Percentiles rank a stretch among this genome's conserved stretches.
These are phyloP conservation scores for Pachypeltis micranthus DNA, from an alignment of 1,140 invertebrate genomes.

Conservation along the genomic window DNA sequence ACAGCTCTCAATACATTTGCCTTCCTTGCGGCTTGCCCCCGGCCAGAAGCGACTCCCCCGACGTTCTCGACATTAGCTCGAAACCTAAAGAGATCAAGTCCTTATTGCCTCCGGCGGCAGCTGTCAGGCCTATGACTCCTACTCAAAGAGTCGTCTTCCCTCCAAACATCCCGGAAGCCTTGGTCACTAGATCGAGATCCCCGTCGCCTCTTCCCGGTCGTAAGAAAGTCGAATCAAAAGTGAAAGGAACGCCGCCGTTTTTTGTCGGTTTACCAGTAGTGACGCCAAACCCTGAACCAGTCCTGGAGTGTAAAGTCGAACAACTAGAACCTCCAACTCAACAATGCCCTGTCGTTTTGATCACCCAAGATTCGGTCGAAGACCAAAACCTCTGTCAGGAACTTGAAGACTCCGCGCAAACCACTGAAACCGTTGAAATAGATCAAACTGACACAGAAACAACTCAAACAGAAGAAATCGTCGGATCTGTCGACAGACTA, in stretches of 20 bases:
- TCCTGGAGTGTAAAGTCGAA: slow-evolving; percentile 2
- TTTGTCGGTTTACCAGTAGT: slow-evolving; percentile 2
- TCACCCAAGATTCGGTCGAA: not conserved
- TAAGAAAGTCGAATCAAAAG: not conserved
- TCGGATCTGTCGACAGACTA: not conserved
- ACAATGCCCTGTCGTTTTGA: not conserved
- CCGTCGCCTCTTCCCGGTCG: slow-evolving; percentile 11
- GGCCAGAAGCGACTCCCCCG: slow-evolving; percentile 11
- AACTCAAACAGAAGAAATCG: slow-evolving; percentile 5
- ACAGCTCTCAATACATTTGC: not conserved
- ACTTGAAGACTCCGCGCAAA: not conserved
- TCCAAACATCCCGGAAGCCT: slow-evolving; percentile 21
- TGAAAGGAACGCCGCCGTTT: not conserved
- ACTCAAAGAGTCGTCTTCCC: slow-evolving; percentile 25
- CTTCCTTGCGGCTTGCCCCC: not conserved
- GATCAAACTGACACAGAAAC: not conserved
- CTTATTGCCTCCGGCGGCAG: slow-evolving; percentile 21
- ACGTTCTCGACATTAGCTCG: slow-evolving; percentile 12
- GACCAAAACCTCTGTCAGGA: not conserved
- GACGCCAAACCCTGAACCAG: not conserved
- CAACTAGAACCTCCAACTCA: not conserved
- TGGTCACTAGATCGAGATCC: slow-evolving; percentile 6
- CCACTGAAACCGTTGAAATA: not conserved
- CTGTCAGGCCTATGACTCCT: slow-evolving; percentile 21
- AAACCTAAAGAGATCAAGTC: slow-evolving; percentile 22